Conservation (phyloP, 2,888 invertebrate genomes). For the Orthosia cruda region DNA sequence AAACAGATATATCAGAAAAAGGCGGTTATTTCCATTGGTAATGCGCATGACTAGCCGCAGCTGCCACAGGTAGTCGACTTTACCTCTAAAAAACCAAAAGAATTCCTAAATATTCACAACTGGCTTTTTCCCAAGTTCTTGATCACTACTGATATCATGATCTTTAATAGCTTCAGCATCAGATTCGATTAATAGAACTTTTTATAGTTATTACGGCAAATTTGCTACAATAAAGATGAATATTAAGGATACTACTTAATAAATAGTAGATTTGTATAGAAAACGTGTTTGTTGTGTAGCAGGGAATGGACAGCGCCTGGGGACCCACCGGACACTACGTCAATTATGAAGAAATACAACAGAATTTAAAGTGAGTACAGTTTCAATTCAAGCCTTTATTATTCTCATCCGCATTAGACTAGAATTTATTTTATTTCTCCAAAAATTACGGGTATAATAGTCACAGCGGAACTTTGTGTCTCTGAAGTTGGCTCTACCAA, state of each 20-base stretch:
- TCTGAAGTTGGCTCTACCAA: too few relatives aligned
- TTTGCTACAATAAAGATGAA: conserved; percentile 10
- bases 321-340: conserved; percentile 94
- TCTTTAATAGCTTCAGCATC: conserved; percentile 5
- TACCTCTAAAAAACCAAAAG: too few relatives aligned
- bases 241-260: background rate
- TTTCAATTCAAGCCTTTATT: background rate
- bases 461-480: background rate
- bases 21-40: too few relatives aligned
- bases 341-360: conserved; percentile 97
- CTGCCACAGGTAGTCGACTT: too few relatives aligned
- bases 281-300: conserved; percentile 58
- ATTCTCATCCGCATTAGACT: too few relatives aligned
- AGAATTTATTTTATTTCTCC: too few relatives aligned
- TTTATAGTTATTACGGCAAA: conserved; percentile 7
- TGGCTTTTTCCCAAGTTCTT: conserved; percentile 3
- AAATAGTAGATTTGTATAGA: conserved; percentile 29
- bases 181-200: background rate
- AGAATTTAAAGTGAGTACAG: conserved; percentile 94
- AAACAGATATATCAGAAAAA: too few relatives aligned
- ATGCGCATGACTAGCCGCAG: background rate
- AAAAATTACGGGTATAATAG: background rate
- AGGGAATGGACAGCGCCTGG: conserved; percentile 90
- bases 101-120: background rate
- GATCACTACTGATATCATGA: background rate